Base-by-base conservation (phyloP, 2,797 vertebrate genomes). In the Dallia pectoralis region DNA sequence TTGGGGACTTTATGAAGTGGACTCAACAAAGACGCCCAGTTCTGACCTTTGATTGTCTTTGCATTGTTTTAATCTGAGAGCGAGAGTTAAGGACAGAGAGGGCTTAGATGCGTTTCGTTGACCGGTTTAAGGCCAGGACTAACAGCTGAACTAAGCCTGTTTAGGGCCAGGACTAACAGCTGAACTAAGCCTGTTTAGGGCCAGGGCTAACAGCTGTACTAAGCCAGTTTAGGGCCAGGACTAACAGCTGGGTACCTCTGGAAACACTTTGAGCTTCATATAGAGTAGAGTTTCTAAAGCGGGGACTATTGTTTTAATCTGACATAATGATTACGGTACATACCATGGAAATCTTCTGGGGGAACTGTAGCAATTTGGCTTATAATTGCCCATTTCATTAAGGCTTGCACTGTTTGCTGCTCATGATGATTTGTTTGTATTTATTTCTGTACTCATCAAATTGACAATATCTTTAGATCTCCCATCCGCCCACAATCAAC, bases 281-380 rank as follows among this genome's bases (percentile, higher is more conserved):
- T 87, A 86, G 84, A 77, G 75, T 87, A 76, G 82, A 82, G 74
- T 76, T 75, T 81, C 84, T 87, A 82, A 84, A 30, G 78, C 83
- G 73, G 75, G 67, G 61, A 80, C 82, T 11, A 81, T 82, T 79
- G 78, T n/a, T n/a, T n/a, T 88, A 87, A 90, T 88, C 88, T 76
- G 77, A 85, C 83, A 82, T 77, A 72, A 81, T 84, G 86, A 89
- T 90, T 87, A 90, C 87, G 83, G 81, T 81, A 87, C 63, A 67
- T 69, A 47, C 84, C 84, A 82, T 80, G 85, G 89, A 87, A 91
- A 88, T 88, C 86, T 84, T 81, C 80, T 82, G 75, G 68, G 80
- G 85, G 86, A 88, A 87, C 79, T 53, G 81, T 84, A 77, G 81
- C 84, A 84, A 75, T 88, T 86, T 81, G 81, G 80, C 74, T 81